Conservation (phyloP, 2,113 vertebrate species). For the Coptodon bakossiorum region DNA sequence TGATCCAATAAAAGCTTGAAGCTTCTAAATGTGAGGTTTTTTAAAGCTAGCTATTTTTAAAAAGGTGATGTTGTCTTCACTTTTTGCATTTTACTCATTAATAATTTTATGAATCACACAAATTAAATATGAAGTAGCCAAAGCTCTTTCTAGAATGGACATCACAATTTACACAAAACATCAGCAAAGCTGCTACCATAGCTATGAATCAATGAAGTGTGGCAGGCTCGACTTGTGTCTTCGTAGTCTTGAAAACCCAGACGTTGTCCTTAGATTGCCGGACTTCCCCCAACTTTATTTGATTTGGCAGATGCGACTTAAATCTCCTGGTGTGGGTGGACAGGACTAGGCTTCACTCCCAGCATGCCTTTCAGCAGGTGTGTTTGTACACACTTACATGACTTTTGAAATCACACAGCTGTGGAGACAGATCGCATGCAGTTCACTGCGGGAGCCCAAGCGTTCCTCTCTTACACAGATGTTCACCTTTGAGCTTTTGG, state of each 20-base stretch:
- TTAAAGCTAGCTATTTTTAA: not conserved
- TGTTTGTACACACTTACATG: constrained; percentile 54
- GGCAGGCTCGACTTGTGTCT: not conserved
- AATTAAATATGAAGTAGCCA: not conserved
- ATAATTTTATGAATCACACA: not conserved
- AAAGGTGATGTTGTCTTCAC: not conserved
- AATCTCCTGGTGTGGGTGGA: constrained; percentile 23
- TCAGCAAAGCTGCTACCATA: not conserved
- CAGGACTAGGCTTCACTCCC: constrained; percentile 15
- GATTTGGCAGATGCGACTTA: constrained; percentile 28
- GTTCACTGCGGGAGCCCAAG: constrained; percentile 26
- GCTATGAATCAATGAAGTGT: not conserved
- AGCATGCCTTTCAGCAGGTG: constrained; percentile 64
- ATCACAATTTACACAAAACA: not conserved
- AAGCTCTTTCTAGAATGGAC: not conserved
- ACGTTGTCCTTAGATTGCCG: constrained; percentile 14
- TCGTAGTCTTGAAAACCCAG: not conserved
- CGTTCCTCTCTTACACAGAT: constrained; percentile 45
- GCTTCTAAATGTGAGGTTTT: not conserved
- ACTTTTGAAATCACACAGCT: constrained; percentile 59
- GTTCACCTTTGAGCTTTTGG: constrained; percentile 46
- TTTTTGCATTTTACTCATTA: not conserved
- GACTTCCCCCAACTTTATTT: constrained; percentile 16
- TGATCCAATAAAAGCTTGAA: not conserved
- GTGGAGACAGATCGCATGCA: constrained; percentile 52